phyloP scores from a whole-genome alignment of 1,140 invertebrate genomes.

The Cydia amplana region DNA sequence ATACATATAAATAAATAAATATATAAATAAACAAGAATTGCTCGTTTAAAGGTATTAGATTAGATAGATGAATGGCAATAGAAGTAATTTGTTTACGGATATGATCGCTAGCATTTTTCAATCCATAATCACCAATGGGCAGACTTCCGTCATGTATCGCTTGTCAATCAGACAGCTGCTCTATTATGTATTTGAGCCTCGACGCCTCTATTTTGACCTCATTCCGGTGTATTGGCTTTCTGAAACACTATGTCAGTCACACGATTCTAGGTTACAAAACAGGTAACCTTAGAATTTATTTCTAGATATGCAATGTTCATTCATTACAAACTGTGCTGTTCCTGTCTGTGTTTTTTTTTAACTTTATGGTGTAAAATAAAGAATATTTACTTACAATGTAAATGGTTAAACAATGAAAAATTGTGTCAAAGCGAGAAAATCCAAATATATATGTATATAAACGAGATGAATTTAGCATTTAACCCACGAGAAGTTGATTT shows the following conservation, averaged over 20 bases:
- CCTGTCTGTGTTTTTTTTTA: no score
- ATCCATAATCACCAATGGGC: constrained; percentile 23
- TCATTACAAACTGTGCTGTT: no score
- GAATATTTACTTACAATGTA: no score
- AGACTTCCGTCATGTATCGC: constrained; percentile 23
- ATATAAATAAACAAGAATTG: no score
- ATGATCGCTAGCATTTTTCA: not conserved
- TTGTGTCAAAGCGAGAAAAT: not conserved
- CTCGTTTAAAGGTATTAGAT: no score
- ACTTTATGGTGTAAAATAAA: no score
- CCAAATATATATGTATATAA: not conserved
- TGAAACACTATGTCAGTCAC: constrained; percentile 45
- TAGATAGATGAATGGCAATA: not conserved
- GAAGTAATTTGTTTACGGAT: constrained; percentile 13
- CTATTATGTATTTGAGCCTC: constrained; percentile 25
- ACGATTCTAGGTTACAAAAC: constrained; percentile 47
- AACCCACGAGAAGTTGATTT: not conserved
- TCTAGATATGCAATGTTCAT: constrained; percentile 12
- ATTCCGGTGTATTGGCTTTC: constrained; percentile 44
- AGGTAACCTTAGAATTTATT: constrained; percentile 29
- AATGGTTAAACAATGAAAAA: not conserved
- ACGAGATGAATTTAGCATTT: not conserved
- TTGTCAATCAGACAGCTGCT: constrained; percentile 13
- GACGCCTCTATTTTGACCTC: constrained; percentile 40
- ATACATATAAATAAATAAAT: no score